Conservation (phyloP, 2,113 vertebrate species). For the Lampris incognitus region DNA sequence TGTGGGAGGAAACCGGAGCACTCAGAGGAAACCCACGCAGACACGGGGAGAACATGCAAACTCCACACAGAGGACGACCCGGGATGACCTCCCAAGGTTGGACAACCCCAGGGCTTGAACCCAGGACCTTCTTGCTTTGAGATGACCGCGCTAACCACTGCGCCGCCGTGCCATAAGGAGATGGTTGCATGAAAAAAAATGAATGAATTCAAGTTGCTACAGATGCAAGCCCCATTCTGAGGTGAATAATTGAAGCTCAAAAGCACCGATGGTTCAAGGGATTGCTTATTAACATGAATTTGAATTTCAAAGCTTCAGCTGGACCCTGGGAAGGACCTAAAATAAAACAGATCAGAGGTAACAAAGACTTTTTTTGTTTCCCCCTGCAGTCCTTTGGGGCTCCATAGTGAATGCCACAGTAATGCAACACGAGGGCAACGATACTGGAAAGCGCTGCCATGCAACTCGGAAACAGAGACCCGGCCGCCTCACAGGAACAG, state of each 20-base stretch:
- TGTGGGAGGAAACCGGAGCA: too few species aligned
- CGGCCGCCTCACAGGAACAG: slow-evolving; percentile 13
- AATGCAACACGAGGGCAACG: slow-evolving; percentile 10
- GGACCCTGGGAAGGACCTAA: slow-evolving; percentile 15
- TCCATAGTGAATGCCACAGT: slow-evolving; percentile 33
- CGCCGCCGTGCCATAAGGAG: neutral
- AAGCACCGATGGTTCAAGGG: slow-evolving; percentile 15
- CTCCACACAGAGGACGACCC: too few species aligned
- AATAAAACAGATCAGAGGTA: slow-evolving; percentile 21
- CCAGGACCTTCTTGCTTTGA: too few species aligned
- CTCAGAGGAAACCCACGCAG: too few species aligned
- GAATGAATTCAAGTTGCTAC: neutral
- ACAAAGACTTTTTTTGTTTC: neutral
- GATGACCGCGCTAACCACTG: neutral
- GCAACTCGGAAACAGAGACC: slow-evolving; percentile 20
- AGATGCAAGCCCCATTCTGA: neutral
- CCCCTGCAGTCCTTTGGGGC: neutral
- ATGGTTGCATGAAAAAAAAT: slow-evolving; percentile 1
- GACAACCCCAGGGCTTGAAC: too few species aligned
- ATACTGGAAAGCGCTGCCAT: slow-evolving; percentile 10
- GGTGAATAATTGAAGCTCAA: neutral
- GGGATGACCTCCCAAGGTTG: too few species aligned
- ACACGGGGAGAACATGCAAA: too few species aligned
- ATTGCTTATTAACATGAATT: slow-evolving; percentile 5
- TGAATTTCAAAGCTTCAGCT: slow-evolving; percentile 45